Base-by-base conservation (phyloP, 2,888 invertebrate species). In the Chrysolina haemoptera region DNA sequence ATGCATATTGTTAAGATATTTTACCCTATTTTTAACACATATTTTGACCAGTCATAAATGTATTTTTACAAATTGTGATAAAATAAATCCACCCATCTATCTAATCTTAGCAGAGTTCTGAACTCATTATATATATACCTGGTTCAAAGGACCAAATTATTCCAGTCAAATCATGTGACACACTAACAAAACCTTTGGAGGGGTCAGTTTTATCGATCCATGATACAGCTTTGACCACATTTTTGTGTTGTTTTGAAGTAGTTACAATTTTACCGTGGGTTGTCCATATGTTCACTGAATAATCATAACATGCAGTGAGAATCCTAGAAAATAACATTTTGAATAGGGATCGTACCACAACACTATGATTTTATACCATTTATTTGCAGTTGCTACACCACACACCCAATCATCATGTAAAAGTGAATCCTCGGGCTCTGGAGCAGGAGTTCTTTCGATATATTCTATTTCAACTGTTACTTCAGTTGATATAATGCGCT, bases 331-430 rank as follows among this genome's bases (percentile, higher is more conserved):
- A 55, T 46, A 62, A 70, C 65, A 64, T 35, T 63, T 41, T 14
- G 8, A 35, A 35, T 8, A 35, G 35, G 8, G 8, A 35, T 35
- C 0, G 8, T 35, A 35, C 8, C 35, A 35, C 8, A 4, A 35
- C 35, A 8, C n/a, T 10, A 4, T 16, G 65, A 70, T 48, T 18
- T 68, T 14, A 66, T 80, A 84, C 85, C 85, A 85, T 82, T 81
- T 82, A 62, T 84, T 80, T 59, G 73, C 63, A 64, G 82, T 79
- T 64, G 83, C 77, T 71, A 84, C 77, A 8, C 79, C 77, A 20
- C 97, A 94, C n/a, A 99, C 97, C 99, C 99, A 99, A 86, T 99
- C 99, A 88, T 98, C 97, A 84, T 98, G 98, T 86, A 96, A 91
- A 78, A 99, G 89, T 85, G 96, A 96, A 86, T 98, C 95, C 85